Conservation (phyloP, 2,113 vertebrate species). For the Siniperca knerii region DNA sequence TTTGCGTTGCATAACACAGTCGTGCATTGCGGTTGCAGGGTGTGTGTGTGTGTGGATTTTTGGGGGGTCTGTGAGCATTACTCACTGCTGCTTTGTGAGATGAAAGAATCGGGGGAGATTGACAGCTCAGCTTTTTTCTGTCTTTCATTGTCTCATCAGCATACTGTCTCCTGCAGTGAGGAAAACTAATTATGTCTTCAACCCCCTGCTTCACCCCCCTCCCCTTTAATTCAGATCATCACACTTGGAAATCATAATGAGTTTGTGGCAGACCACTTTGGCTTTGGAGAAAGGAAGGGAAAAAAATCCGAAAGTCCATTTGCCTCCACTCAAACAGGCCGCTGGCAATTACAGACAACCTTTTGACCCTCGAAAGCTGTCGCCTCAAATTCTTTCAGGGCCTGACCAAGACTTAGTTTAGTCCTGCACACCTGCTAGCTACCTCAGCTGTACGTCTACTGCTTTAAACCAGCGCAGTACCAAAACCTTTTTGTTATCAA, state of each 20-base stretch:
- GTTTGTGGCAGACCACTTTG: slow-evolving; percentile 77
- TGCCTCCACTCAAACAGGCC: slow-evolving; percentile 58
- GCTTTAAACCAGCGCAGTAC: slow-evolving; percentile 32
- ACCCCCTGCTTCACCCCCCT: slow-evolving; percentile 75
- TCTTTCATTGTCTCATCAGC: slow-evolving; percentile 84
- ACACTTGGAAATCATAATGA: slow-evolving; percentile 83
- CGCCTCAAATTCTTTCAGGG: slow-evolving; percentile 58
- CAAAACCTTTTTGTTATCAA: slow-evolving; percentile 69
- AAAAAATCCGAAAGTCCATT: slow-evolving; percentile 58
- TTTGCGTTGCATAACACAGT: slow-evolving; percentile 37
- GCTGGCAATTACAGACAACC: slow-evolving; percentile 74
- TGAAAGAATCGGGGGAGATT: slow-evolving; percentile 75
- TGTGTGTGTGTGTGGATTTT: slow-evolving; percentile 15
- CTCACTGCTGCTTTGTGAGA: slow-evolving; percentile 69
- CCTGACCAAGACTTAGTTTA: slow-evolving; percentile 46
- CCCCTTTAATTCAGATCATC: slow-evolving; percentile 81
- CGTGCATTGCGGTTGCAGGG: slow-evolving; percentile 32
- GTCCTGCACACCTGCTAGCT: slow-evolving; percentile 74
- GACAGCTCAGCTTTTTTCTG: slow-evolving; percentile 73
- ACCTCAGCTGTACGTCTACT: slow-evolving; percentile 52
- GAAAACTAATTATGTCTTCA: slow-evolving; percentile 86
- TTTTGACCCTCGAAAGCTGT: slow-evolving; percentile 71
- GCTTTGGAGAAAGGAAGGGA: slow-evolving; percentile 45
- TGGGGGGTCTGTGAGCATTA: slow-evolving; percentile 49
- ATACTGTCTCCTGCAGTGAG: slow-evolving; percentile 84